phyloP scores from a whole-genome alignment of 2,888 invertebrate species.

The Drosophila tanythrix region DNA sequence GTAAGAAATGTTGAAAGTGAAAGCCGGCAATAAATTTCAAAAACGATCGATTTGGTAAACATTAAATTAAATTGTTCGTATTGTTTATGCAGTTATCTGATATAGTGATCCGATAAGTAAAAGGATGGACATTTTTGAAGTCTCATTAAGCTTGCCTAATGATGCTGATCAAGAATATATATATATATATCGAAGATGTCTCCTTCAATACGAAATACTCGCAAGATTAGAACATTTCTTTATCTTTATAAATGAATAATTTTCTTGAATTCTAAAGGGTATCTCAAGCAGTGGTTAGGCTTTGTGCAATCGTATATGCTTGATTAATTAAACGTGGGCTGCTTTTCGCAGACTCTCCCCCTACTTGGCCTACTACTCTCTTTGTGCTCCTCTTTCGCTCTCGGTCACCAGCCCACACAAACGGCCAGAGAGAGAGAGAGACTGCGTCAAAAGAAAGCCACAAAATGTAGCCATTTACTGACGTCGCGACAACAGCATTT shows the following conservation, averaged over 20 bases:
- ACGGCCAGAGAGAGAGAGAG: conserved; percentile 8
- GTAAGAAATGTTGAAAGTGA: not conserved
- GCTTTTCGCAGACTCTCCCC: conserved; percentile 25
- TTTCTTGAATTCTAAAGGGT: conserved; percentile 22
- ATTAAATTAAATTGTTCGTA: no score
- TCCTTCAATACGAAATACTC: not conserved
- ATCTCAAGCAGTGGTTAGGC: not conserved
- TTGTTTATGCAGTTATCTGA: not conserved
- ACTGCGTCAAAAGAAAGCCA: conserved; percentile 72
- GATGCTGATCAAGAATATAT: not conserved
- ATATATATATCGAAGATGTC: not conserved
- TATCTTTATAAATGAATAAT: not conserved
- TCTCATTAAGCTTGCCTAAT: no score
- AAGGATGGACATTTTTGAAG: no score
- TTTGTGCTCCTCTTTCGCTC: conserved; percentile 17
- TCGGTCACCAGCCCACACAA: conserved; percentile 36
- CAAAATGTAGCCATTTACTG: conserved; percentile 68
- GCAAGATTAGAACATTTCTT: not conserved
- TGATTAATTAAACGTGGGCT: conserved; percentile 60
- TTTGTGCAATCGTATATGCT: conserved; percentile 4
- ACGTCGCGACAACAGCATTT: conserved; percentile 44
- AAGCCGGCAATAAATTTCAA: not conserved
- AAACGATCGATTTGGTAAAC: not conserved
- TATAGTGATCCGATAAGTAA: not conserved
- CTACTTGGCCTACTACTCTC: conserved; percentile 6